Percentiles rank a stretch among this genome's conserved stretches.
Conservation (phyloP, 2,888 invertebrate species). For the Masnerella sp. region DNA sequence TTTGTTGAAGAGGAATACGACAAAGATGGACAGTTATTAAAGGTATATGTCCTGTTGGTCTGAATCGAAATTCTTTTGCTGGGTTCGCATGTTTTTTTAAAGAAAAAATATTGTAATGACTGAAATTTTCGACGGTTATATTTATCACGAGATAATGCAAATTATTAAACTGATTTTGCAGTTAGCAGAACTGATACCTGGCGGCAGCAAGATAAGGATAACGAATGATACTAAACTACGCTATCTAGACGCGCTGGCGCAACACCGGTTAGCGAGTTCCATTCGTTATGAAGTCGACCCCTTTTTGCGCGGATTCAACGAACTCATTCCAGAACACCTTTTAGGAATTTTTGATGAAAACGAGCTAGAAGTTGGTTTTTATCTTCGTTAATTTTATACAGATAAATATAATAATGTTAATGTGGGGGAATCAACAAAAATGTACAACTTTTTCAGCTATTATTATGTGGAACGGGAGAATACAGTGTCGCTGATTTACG, state of each 20-base stretch:
- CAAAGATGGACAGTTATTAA: conserved; percentile 84
- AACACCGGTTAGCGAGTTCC: conserved; percentile 90
- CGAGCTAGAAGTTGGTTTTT: conserved; percentile 88
- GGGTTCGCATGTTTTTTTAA: too few species aligned
- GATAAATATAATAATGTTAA: too few species aligned
- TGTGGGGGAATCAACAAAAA: too few species aligned
- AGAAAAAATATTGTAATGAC: too few species aligned
- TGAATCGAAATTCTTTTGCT: too few species aligned
- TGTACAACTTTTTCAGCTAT: conserved; percentile 81
- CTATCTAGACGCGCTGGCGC: conserved; percentile 93
- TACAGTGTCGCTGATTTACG: conserved; percentile 94
- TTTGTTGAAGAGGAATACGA: conserved; percentile 95
- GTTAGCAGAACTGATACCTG: conserved; percentile 88
- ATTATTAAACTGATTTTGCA: too few species aligned
- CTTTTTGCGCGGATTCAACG: conserved; percentile 93
- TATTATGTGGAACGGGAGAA: conserved; percentile 95
- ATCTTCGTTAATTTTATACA: conserved; percentile 14
- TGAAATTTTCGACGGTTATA: too few species aligned
- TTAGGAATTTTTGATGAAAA: conserved; percentile 97
- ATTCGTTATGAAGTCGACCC: conserved; percentile 91
- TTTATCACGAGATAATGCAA: too few species aligned
- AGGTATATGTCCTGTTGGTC: conserved; percentile 79
- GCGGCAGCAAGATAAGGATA: conserved; percentile 87
- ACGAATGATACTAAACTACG: conserved; percentile 86
- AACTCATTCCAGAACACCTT: conserved; percentile 94